Evolutionary conservation across 2,113 vertebrate genomes (phyloP), one percentile per base, ranked within the genome.

Genomic region (Cnemophilus loriae): DNA sequence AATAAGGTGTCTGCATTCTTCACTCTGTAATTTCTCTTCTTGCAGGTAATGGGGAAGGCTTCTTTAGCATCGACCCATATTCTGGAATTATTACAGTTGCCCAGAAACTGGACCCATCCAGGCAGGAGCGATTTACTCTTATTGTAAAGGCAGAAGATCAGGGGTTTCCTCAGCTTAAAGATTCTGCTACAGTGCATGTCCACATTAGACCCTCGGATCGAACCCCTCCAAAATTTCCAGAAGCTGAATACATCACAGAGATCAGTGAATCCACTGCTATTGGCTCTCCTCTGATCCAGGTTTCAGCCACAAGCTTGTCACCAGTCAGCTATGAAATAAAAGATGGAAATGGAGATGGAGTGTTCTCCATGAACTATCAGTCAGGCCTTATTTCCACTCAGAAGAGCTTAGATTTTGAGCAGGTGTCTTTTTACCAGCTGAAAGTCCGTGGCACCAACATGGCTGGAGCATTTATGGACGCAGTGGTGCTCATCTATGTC

Each of bases 141-240:
- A 98, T 98, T 21, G 98, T 99, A 46, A 99, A 98, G 93, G 99
- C 99, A 88, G 98, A 98, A 33, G 99, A 99, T 80, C 98, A 98
- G 95, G 99, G 99, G 4, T 99, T 98, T 84, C 99, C 98, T 33
- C 98, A 97, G 61, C 95, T 98, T 95, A 98, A 98, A 53, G 98
- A 99, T 94, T 95, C 99, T 82, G 98, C 98, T 85, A 98, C 98
- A 2, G 97, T 99, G 50, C 98, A 98, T 14, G 53, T 99, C 90
- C 97, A 89, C 17, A 21, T 99, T 56, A 97, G 95, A 73, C 95
- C 98, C 47, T 99, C 99, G 0, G 98, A 99, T 41, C 97, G 84
- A 52, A 99, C 98, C 6, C 98, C 98, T 15, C 99, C 99, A 9
- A 76, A 97, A 84, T 99, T 99, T 97, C 97, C 97, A 13, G 98